Conservation (phyloP, 2,888 invertebrate species). For the Cremastinae sp. region DNA sequence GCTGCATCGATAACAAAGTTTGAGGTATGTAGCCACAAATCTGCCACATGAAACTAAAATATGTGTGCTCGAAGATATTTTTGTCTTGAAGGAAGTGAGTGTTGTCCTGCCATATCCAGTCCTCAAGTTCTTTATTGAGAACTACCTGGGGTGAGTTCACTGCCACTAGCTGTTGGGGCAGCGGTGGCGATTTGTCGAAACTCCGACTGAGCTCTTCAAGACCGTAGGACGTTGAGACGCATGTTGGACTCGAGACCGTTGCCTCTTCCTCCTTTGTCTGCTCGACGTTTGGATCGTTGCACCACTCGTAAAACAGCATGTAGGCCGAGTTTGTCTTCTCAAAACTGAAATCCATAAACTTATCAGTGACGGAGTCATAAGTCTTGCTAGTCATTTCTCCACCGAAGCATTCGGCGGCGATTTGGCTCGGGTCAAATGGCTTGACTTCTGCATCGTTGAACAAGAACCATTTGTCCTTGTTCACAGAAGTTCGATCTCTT, state of each 20-base stretch:
- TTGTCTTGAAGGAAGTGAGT: conserved; percentile 97
- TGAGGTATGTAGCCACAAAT: conserved; percentile 96
- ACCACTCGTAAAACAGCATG: conserved; percentile 97
- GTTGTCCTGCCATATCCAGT: conserved; percentile 99
- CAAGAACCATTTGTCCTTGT: conserved; percentile 94
- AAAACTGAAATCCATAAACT: conserved; percentile 98
- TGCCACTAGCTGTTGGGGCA: conserved; percentile 28
- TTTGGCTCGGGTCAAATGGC: conserved; percentile 96
- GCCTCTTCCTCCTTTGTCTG: conserved; percentile 75
- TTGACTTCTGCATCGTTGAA: conserved; percentile 97
- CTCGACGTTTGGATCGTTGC: conserved; percentile 79
- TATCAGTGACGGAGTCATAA: conserved; percentile 97
- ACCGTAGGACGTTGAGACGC: conserved; percentile 58
- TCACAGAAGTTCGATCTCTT: conserved; percentile 87
- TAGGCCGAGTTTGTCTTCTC: conserved; percentile 99
- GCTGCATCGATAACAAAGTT: conserved; percentile 88
- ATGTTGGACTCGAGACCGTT: conserved; percentile 73
- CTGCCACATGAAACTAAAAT: conserved; percentile 98
- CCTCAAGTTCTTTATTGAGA: conserved; percentile 90
- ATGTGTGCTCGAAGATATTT: conserved; percentile 97
- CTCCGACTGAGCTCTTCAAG: conserved; percentile 62
- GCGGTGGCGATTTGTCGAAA: conserved; percentile 65
- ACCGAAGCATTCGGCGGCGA: conserved; percentile 97
- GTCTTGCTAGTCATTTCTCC: conserved; percentile 99
- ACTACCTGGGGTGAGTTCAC: conserved; percentile 80